These are phyloP conservation scores for Aphelinus atriplicis DNA, from an alignment of 1,140 invertebrate species.

Conservation along the genomic window DNA sequence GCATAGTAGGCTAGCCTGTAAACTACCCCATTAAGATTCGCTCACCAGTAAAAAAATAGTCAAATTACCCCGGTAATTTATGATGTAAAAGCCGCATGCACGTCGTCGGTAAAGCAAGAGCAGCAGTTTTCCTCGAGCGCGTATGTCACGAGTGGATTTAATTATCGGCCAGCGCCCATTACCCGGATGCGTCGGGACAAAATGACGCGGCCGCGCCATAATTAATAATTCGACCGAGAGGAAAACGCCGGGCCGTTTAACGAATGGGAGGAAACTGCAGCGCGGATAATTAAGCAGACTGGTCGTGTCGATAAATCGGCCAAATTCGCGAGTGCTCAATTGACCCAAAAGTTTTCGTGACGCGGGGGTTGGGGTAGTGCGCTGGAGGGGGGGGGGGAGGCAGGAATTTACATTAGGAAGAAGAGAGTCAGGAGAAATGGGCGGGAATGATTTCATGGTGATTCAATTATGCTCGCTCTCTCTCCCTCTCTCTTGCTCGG, in stretches of 20 bases:
- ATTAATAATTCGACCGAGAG: slow-evolving; percentile 34
- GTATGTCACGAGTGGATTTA: slow-evolving; percentile 12
- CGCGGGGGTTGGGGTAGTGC: too few species aligned
- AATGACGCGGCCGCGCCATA: slow-evolving; percentile 29
- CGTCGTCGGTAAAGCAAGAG: too few species aligned
- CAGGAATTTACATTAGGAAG: too few species aligned
- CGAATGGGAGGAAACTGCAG: slow-evolving; percentile 25
- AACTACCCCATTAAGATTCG: too few species aligned
- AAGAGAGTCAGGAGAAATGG: not conserved
- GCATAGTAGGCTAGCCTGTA: too few species aligned
- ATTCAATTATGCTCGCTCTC: slow-evolving; percentile 23
- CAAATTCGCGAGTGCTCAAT: slow-evolving; percentile 23
- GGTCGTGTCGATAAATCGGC: slow-evolving; percentile 26
- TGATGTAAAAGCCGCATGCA: too few species aligned
- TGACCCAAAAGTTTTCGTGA: slow-evolving; percentile 23
- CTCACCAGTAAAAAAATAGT: too few species aligned
- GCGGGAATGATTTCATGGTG: slow-evolving; percentile 27
- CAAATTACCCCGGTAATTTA: too few species aligned
- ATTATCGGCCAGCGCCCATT: slow-evolving; percentile 33
- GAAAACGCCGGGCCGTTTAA: slow-evolving; percentile 17
- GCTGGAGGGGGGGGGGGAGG: not conserved
- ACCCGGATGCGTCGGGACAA: not conserved
- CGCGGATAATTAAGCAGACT: slow-evolving; percentile 19
- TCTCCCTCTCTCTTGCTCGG: not conserved
- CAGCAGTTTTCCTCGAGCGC: too few species aligned